Evolutionary conservation across 2,888 invertebrate genomes (phyloP), one percentile per base, ranked within the genome.

Genomic region (Pterostichus madidus): DNA sequence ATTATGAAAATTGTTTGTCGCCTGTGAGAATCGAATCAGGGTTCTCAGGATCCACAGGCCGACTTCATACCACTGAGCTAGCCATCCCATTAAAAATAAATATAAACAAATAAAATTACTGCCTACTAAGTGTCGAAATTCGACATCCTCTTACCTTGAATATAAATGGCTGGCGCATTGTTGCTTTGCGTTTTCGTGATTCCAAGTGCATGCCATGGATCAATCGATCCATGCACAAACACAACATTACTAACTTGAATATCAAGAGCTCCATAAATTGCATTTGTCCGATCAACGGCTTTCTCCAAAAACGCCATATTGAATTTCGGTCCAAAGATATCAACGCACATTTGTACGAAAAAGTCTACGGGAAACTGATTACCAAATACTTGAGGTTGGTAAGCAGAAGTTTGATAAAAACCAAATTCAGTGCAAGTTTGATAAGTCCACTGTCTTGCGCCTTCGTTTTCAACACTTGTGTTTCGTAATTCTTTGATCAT

Each of bases 371-470:
- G 93, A 85, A 98, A 97, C 39, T 92, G 90, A 87, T 95, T 91
- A 0, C 97, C 96, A 88, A 98, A 98, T 59, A 89, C 85, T 90
- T 92, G 91, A 1, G 91, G 90, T 83, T 91, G 91, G 3, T 92
- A 92, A 0, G 94, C 93, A 0, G 98, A 97, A 0, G 97, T 96
- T 91, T 99, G 98, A 90, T 95, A 99, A 90, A 96, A 99, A 32
- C 98, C 98, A 88, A 98, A 99, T 89, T 99, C 99, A 0, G 96
- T 97, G 88, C 98, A 99, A 0, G 98, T 98, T 90, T 98, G 98
- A 89, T 97, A 98, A 83, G 93, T 94, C 98, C 98, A 98, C 87
- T 96, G 96, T 0, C 98, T 94, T 11, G 94, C 92, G 68, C 90
- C 90, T 85, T 90, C 90, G 7, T 92, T 91, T 10, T 92, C 90